These are phyloP conservation scores for Diorhabda sublineata DNA, from an alignment of 1,140 invertebrate species.

Conservation along the genomic window DNA sequence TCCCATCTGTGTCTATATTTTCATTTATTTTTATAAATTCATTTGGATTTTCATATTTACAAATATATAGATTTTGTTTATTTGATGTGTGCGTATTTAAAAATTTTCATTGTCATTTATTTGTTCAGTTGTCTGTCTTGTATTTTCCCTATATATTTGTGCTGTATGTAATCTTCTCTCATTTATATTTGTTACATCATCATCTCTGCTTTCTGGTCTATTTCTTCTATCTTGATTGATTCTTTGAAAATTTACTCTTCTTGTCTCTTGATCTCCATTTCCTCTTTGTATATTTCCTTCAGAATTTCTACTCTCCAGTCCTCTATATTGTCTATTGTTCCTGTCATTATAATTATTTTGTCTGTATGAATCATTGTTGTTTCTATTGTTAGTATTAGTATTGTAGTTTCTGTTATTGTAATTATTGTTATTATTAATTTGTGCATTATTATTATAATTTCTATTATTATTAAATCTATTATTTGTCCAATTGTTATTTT, in stretches of 20 bases:
- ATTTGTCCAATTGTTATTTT: neutral
- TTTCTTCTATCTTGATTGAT: neutral
- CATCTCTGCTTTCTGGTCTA: neutral
- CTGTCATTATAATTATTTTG: constrained; percentile 4
- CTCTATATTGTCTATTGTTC: neutral
- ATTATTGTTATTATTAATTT: too few relatives aligned
- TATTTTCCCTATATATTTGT: neutral
- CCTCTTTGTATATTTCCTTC: neutral
- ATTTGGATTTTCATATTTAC: too few relatives aligned
- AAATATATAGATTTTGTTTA: too few relatives aligned
- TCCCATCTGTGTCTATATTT: too few relatives aligned
- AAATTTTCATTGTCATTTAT: too few relatives aligned
- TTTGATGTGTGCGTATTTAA: too few relatives aligned
- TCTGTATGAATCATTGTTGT: too few relatives aligned
- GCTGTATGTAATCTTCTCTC: neutral
- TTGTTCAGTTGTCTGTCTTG: neutral
- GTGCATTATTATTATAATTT: neutral
- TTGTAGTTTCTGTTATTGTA: too few relatives aligned
- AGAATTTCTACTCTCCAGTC: neutral
- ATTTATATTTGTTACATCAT: neutral
- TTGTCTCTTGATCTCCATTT: neutral
- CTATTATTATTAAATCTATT: neutral
- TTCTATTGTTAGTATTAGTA: too few relatives aligned
- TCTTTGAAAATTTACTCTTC: neutral
- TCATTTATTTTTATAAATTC: too few relatives aligned